These are phyloP conservation scores for Metopolophium dirhodum DNA, from an alignment of 1,140 invertebrate species.

Conservation along the genomic window DNA sequence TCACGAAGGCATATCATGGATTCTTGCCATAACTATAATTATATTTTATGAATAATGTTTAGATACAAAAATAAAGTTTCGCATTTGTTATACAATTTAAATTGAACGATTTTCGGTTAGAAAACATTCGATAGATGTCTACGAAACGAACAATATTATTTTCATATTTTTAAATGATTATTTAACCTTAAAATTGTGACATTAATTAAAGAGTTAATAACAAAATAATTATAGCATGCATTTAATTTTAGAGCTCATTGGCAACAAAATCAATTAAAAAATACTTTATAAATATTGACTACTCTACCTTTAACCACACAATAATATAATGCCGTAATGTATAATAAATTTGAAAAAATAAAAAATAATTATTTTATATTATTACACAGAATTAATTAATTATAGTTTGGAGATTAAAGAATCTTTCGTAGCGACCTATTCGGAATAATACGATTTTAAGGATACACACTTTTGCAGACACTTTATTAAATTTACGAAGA, in stretches of 20 bases:
- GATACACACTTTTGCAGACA: neutral
- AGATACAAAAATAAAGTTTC: slow-evolving; percentile 52
- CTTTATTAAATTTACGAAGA: neutral
- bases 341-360: neutral
- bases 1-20: slow-evolving; percentile 43
- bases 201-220: neutral
- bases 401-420: neutral
- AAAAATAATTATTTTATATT: neutral
- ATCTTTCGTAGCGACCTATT: neutral
- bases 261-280: neutral
- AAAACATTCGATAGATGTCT: neutral
- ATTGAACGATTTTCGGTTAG: neutral
- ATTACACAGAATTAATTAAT: neutral
- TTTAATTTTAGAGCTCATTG: neutral
- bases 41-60: slow-evolving; percentile 53
- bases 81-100: neutral
- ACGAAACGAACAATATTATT: neutral
- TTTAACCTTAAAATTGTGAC: neutral
- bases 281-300: neutral
- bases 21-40: slow-evolving; percentile 56
- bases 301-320: neutral
- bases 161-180: neutral
- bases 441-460: neutral
- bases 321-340: neutral
- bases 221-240: neutral